Evolutionary conservation across 2,888 invertebrate species (phyloP), one percentile per base, ranked within the genome.

Genomic region (Lordiphosa fenestrarum): DNA sequence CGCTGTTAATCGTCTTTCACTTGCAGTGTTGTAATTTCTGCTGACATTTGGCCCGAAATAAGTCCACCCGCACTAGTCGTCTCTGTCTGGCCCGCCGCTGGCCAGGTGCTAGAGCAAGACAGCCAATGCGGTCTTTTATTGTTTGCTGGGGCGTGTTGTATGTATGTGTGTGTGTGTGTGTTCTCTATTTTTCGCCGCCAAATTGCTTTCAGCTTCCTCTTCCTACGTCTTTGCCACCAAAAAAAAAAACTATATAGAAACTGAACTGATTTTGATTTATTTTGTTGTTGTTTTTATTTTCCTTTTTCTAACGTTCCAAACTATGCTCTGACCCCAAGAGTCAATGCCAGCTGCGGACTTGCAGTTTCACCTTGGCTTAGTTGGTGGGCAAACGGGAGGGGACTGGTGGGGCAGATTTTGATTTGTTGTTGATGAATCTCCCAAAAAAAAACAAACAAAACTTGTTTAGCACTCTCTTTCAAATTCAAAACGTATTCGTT

Each of bases 341-440:
- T 73, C 74, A 73, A 81, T 73, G 82, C 59, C 82, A 73, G 71
- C 47, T 47, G 47, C 44, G 58, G 47, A 65, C 61, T 69, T 83
- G 69, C 69, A 75, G 62, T 75, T 83, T 83, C 82, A 75, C 84
- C 75, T 75, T 84, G 77, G 30, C 30, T 44, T 33, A 33, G 33
- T 44, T 44, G 13, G 6, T 13, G 30, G 30, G 30, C 25, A 15
- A 30, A 44, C 25, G 30, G 44, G 30, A 30, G 30, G 30, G 10
- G 30, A 6, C 30, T 30, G 30, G 44, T 15, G 9, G 44, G 33
- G 9, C 13, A 15, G 44, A 33, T 15, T 44, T 33, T 42, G 7
- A 25, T 15, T 44, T 13, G 44, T 30, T 25, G 13, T 42, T 44
- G 25, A 44, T 33, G 33, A 44, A 52, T 35, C 40, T 33, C 30